Evolutionary conservation across 2,797 vertebrate genomes (phyloP), one percentile per base, ranked within the genome.

Genomic region (Tinamus major): DNA sequence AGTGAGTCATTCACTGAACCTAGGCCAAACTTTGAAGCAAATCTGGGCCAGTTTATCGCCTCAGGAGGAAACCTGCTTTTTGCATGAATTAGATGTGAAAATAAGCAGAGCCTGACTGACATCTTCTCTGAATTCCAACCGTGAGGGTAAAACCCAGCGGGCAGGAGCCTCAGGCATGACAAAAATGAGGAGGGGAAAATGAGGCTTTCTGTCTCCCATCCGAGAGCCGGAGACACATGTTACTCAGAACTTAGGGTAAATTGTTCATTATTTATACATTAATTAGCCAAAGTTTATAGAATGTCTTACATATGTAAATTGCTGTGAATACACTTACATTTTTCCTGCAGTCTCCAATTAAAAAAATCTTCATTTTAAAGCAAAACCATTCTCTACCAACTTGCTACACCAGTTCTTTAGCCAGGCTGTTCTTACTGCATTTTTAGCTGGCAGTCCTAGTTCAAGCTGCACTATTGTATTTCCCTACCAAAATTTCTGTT

Each of bases 91-190:
- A 91, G 71, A 95, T 86, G 92, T 92, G 94, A 95, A 95, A 96
- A 96, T 95, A 96, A 96, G 94, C 93, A 96, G 94, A 96, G 92
- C 89, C 92, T 95, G 92, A 96, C 94, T 96, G 96, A 96, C 94
- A 96, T 95, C 83, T 93, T 69, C 77, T 68, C 89, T 42, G 68
- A 93, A 95, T 96, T 94, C 89, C 94, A 94, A 51, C 89, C 39
- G 33, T 48, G 79, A 85, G 83, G 91, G 85, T 90, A 88, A 95
- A 96, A 71, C 70, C 89, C 87, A 62, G 71, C 7, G 41, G 94
- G 79, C 87, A 92, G 8, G 56, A 91, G 94, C 96, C 87, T 95
- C 74, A 92, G 89, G 95, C 91, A 92, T 41, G 89, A 93, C 92
- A 96, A 96, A 96, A 96, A 96, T 81, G 87, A 95, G 72, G 71